A percentile compares a stretch with the other conserved stretches of the same genome.
These are phyloP conservation scores for Phylloscopus trochilus DNA, from an alignment of 2,113 vertebrate species.

Conservation along the genomic window DNA sequence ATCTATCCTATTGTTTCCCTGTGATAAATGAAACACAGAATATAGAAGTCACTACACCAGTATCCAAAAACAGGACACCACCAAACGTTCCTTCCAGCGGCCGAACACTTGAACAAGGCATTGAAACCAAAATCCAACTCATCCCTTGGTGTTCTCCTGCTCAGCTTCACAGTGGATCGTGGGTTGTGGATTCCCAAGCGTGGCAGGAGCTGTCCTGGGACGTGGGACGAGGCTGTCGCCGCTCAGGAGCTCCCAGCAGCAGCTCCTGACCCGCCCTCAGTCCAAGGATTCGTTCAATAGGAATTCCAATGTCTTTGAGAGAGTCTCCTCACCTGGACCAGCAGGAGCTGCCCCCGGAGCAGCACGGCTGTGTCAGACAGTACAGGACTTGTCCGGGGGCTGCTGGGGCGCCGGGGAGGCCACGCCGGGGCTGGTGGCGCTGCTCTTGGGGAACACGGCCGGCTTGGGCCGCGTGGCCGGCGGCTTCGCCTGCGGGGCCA, in stretches of 20 bases:
- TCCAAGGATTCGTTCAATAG: conserved; percentile 49
- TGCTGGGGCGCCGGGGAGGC: conserved; percentile 85
- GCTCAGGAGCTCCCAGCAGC: conserved; percentile 31
- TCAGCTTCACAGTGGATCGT: conserved; percentile 51
- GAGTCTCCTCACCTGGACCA: conserved; percentile 4
- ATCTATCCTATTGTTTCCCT: conserved; percentile 51
- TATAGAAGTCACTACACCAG: conserved; percentile 63
- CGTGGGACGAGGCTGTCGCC: background rate
- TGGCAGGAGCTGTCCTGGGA: background rate
- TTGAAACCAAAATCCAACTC: background rate
- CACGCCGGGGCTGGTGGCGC: conserved; percentile 78
- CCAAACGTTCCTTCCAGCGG: background rate
- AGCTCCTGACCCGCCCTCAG: conserved; percentile 48
- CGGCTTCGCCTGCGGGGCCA: conserved; percentile 79
- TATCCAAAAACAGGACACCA: conserved; percentile 44
- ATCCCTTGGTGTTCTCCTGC: background rate
- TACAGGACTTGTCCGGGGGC: conserved; percentile 92
- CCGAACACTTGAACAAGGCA: background rate
- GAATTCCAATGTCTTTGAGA: background rate
- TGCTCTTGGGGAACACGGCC: conserved; percentile 87
- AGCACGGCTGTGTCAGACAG: conserved; percentile 74
- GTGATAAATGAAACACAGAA: conserved; percentile 55
- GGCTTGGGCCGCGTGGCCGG: conserved; percentile 94
- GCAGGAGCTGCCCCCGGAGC: conserved; percentile 23
- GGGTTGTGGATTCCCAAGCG: background rate